A percentile compares a stretch with the other conserved stretches of the same genome.
Evolutionary conservation across 2,888 invertebrate species (phyloP).

Genomic region (Sturmia bella): DNA sequence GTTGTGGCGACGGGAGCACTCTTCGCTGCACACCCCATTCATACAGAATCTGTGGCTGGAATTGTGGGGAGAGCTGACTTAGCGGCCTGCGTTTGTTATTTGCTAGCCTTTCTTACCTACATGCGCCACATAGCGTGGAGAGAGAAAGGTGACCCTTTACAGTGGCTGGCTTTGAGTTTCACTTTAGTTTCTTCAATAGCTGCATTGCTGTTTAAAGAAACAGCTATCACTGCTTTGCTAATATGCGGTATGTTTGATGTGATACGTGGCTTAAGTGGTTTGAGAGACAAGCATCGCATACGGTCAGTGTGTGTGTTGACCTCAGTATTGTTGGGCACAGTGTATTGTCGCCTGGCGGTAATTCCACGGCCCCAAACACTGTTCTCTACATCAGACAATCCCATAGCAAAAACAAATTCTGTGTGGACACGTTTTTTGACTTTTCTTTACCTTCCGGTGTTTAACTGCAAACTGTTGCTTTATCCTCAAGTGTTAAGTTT

Average conservation of each 20-base stretch:
- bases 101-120: conserved; percentile 93
- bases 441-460: conserved; percentile 94
- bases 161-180: conserved; percentile 85
- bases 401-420: conserved; percentile 93
- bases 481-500: conserved; percentile 95
- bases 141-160: conserved; percentile 82
- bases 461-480: conserved; percentile 93
- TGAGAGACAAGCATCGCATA: conserved; percentile 85
- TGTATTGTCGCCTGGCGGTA: conserved; percentile 89
- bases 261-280: conserved; percentile 83
- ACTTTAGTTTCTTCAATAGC: conserved; percentile 87
- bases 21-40: conserved; percentile 97
- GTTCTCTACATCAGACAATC: conserved; percentile 97
- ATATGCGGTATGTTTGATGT: conserved; percentile 95
- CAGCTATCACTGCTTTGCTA: conserved; percentile 94
- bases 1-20: conserved; percentile 90
- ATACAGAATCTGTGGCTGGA: conserved; percentile 98
- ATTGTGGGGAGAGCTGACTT: conserved; percentile 97
- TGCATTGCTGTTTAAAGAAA: conserved; percentile 97
- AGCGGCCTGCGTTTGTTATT: conserved; percentile 94
- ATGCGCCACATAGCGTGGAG: conserved; percentile 88
- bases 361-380: conserved; percentile 86
- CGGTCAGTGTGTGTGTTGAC: conserved; percentile 87
- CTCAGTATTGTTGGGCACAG: conserved; percentile 86
- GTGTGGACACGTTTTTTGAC: conserved; percentile 92